A percentile compares a stretch with the other conserved stretches of the same genome.
phyloP scores from a whole-genome alignment of 2,113 vertebrate genomes.

The Mobula birostris region DNA sequence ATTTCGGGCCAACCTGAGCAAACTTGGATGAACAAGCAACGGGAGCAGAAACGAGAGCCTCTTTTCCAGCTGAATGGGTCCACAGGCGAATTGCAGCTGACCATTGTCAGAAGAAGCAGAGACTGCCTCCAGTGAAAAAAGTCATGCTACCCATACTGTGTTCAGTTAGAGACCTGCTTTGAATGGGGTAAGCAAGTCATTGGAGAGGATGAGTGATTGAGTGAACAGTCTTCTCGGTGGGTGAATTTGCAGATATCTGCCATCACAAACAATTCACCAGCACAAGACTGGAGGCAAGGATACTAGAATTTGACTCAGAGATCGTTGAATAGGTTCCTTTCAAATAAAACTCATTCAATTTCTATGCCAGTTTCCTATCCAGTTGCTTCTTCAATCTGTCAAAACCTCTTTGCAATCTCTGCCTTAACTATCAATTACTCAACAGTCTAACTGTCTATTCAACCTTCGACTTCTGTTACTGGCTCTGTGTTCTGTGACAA shows the following conservation, averaged over 20 bases:
- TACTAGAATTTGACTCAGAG: background rate
- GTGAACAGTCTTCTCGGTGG: too few relatives aligned
- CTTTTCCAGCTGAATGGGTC: conserved; percentile 8
- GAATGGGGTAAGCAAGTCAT: too few relatives aligned
- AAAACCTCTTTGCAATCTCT: background rate
- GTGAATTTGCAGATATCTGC: too few relatives aligned
- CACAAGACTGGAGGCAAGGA: background rate
- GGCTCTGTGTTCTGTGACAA: background rate
- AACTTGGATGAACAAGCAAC: background rate
- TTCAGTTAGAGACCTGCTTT: too few relatives aligned
- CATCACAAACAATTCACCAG: background rate
- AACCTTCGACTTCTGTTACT: background rate
- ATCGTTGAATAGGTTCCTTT: background rate
- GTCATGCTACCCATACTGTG: too few relatives aligned
- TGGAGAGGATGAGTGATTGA: too few relatives aligned
- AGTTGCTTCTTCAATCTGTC: background rate
- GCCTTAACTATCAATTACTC: background rate
- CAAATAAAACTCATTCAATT: background rate
- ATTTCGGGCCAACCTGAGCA: background rate
- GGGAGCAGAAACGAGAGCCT: background rate
- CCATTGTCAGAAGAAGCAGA: background rate
- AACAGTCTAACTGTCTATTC: background rate
- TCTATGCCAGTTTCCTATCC: background rate
- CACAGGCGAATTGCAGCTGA: background rate
- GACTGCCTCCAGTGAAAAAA: background rate